Conservation (phyloP, 1,140 invertebrate genomes). For the Rhyzopertha dominica region DNA sequence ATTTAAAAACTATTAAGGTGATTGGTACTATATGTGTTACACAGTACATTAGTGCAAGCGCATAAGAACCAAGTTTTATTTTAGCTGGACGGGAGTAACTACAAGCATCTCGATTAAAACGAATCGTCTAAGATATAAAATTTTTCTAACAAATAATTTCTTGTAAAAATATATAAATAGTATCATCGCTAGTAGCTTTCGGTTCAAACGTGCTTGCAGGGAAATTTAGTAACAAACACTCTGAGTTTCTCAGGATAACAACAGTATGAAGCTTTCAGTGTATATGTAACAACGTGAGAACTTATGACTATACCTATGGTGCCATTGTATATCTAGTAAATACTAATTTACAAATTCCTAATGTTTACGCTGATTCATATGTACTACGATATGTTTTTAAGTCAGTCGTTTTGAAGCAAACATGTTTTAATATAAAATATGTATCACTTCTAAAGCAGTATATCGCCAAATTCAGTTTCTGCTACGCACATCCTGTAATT, state of each 20-base stretch:
- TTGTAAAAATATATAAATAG: no score
- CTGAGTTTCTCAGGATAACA: slow-evolving; percentile 22
- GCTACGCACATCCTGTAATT: no score
- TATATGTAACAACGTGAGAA: slow-evolving; percentile 33
- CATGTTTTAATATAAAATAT: slow-evolving; percentile 13
- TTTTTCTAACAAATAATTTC: slow-evolving; percentile 18
- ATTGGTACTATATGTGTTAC: no score
- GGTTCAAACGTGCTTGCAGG: slow-evolving; percentile 27
- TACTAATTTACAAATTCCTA: slow-evolving; percentile 21
- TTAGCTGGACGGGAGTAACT: no score
- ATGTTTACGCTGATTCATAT: slow-evolving; percentile 12
- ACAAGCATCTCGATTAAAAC: no score
- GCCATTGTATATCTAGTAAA: slow-evolving; percentile 24
- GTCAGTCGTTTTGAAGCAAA: slow-evolving; percentile 26
- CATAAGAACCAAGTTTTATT: no score
- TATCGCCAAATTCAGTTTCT: no score
- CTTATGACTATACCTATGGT: slow-evolving; percentile 25
- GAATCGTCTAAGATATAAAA: slow-evolving; percentile 26
- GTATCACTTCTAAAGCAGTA: background rate
- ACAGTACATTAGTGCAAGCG: no score
- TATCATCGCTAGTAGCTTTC: no score
- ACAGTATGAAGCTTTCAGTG: slow-evolving; percentile 27
- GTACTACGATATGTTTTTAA: slow-evolving; percentile 25
- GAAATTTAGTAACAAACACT: slow-evolving; percentile 27
- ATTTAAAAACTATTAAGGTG: no score